A percentile compares a stretch with the other conserved stretches of the same genome.
Evolutionary conservation across 2,113 vertebrate genomes (phyloP).

Genomic region (Megatriorchis doriae): DNA sequence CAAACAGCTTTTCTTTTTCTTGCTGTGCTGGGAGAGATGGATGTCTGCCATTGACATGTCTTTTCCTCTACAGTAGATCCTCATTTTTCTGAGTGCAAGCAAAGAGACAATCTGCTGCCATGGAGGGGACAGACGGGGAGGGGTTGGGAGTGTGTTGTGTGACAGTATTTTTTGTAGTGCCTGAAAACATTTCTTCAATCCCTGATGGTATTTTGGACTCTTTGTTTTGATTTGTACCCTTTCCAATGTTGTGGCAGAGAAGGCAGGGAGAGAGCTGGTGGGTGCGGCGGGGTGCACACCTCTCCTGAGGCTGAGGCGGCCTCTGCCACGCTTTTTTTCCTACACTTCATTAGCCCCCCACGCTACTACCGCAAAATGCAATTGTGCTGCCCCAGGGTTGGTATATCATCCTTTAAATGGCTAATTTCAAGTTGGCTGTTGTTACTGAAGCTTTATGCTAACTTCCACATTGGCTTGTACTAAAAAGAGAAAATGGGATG

Average conservation of each 20-base stretch:
- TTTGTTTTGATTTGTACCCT: fast-evolving
- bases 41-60: neutral
- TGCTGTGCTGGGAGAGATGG: neutral
- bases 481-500: neutral
- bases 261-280: neutral
- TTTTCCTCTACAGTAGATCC: neutral
- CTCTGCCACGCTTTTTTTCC: fast-evolving
- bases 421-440: neutral
- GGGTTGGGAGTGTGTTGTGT: no score
- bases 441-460: neutral
- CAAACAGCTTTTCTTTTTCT: neutral
- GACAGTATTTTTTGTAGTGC: neutral
- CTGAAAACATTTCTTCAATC: fast-evolving
- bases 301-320: neutral
- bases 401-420: neutral
- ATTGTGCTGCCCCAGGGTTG: neutral
- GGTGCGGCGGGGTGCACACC: fast-evolving
- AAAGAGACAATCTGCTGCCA: neutral
- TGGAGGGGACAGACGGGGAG: neutral
- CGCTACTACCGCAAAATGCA: fast-evolving
- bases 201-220: neutral
- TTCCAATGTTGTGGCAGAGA: fast-evolving
- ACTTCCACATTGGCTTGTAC: neutral
- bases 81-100: neutral
- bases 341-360: fast-evolving